Evolutionary conservation across 2,888 invertebrate genomes (phyloP).

Genomic region (Melitaea athalia): DNA sequence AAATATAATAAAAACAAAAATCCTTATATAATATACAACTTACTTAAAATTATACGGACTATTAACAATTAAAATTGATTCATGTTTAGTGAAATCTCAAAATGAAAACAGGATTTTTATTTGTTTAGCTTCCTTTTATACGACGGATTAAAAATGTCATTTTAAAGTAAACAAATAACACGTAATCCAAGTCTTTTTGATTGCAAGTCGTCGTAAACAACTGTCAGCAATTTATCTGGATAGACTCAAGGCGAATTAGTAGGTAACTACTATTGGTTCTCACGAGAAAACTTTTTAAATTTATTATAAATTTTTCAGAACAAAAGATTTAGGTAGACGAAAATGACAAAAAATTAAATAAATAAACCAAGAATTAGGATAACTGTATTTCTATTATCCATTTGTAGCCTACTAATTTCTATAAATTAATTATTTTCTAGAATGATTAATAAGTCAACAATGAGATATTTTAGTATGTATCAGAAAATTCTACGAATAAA

Average conservation of each 20-base stretch:
- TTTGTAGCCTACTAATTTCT: too few species aligned
- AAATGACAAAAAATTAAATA: too few species aligned
- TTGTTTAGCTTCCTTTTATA: neutral
- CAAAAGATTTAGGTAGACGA: neutral
- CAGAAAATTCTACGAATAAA: too few species aligned
- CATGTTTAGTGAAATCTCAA: neutral
- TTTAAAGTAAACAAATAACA: slow-evolving; percentile 10
- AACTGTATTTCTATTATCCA: too few species aligned
- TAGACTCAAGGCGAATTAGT: slow-evolving; percentile 32
- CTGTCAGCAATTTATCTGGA: slow-evolving; percentile 33
- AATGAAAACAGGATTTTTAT: too few species aligned
- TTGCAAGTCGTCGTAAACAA: slow-evolving; percentile 34
- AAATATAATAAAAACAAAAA: too few species aligned
- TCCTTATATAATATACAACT: too few species aligned
- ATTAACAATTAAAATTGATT: neutral
- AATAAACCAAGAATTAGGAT: too few species aligned
- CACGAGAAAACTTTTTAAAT: neutral
- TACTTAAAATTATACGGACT: too few species aligned
- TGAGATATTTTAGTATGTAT: too few species aligned
- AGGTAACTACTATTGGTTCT: slow-evolving; percentile 20
- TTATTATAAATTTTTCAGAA: neutral
- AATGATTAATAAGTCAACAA: too few species aligned
- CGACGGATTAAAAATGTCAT: neutral
- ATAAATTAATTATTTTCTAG: too few species aligned
- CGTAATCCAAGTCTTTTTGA: slow-evolving; percentile 21